phyloP scores from a whole-genome alignment of 2,888 invertebrate species.

The Ethmia dodecea region DNA sequence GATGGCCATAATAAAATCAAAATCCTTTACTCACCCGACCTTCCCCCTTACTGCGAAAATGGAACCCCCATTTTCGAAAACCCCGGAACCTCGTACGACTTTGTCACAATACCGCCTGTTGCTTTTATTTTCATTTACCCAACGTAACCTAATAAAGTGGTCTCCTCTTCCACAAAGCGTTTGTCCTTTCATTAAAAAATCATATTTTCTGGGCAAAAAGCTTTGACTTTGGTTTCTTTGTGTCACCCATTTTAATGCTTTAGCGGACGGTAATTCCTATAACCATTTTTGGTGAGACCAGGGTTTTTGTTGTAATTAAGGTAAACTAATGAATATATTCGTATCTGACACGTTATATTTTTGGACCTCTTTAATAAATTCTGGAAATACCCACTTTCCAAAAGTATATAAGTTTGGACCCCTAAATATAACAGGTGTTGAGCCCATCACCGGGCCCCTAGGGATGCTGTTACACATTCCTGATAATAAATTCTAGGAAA shows the following conservation, averaged over 20 bases:
- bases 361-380: no score
- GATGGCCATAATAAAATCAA: constrained; percentile 9
- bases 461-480: no score
- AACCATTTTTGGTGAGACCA: background rate
- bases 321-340: no score
- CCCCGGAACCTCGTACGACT: constrained; percentile 19
- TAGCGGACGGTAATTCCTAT: background rate
- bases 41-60: constrained; percentile 13
- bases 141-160: constrained; percentile 63
- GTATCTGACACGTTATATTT: no score
- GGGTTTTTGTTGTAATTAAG: no score
- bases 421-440: no score
- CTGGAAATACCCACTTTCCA: no score
- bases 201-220: constrained; percentile 46
- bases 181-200: constrained; percentile 62
- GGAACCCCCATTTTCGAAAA: constrained; percentile 19
- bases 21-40: constrained; percentile 6
- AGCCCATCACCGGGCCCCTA: no score
- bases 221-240: constrained; percentile 35
- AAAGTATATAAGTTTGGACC: no score
- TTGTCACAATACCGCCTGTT: constrained; percentile 37
- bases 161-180: constrained; percentile 55
- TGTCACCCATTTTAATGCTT: constrained; percentile 6
- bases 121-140: constrained; percentile 63
- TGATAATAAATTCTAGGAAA: no score